Evolutionary conservation across 2,888 invertebrate species (phyloP), one percentile per base, ranked within the genome.

Genomic region (Eristalinus aeneus): DNA sequence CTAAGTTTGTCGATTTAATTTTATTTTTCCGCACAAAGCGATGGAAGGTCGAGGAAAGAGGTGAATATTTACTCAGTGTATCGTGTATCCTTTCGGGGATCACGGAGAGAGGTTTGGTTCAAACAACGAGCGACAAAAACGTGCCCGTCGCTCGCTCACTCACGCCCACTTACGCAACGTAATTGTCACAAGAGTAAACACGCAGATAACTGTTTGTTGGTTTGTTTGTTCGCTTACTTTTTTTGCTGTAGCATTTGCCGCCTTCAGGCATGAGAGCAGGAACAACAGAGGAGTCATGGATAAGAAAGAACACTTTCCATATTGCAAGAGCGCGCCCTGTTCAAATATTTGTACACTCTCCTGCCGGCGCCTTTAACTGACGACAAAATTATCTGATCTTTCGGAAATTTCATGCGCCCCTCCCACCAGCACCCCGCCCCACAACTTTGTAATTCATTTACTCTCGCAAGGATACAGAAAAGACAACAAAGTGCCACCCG

Each of bases 151-250:
- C 16, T 39, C 16, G n/a, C 16, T 85, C 71, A 76, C 85, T 80
- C 68, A 72, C 85, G 76, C 85, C 80, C 80, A 76, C 76, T 80
- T 85, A 85, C 76, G 67, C 85, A 67, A 60, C 80, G 76, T 85
- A 85, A 85, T 85, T 85, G 85, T 85, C 80, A 69, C 80, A 85
- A 80, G 73, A 80, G 85, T 76, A 85, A 85, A 85, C 80, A 80
- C 39, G 65, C 68, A 69, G 60, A 69, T 74, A 74, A 67, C 68
- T 74, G 46, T 68, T 46, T 77, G 61, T 76, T 64, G 68, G 54
- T 74, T 78, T 84, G 75, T 80, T 80, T 85, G 85, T 68, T 80
- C 72, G 76, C 72, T 46, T 46, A n/a, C 16, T 46, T n/a, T 8
- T 16, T 8, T 46, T 16, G n/a, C 8, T 85, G 75, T 85, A 76